Percentiles rank a stretch among this genome's conserved stretches.
Conservation (phyloP, 2,113 vertebrate species). For the Atrichornis clamosus region DNA sequence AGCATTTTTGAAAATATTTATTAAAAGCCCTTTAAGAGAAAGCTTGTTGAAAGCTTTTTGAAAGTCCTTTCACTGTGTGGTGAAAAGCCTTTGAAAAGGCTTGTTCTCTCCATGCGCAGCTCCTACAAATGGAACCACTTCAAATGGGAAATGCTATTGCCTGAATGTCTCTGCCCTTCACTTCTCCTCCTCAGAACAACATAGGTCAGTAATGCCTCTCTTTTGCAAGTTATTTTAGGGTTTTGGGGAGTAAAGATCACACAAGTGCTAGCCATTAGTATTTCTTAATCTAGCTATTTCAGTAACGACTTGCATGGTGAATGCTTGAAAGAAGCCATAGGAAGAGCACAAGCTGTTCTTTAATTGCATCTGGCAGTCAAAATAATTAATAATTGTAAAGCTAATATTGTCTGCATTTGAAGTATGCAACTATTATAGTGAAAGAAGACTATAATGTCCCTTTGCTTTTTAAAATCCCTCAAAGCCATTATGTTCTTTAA, state of each 20-base stretch:
- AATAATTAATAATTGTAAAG: constrained; percentile 25
- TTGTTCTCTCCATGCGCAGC: background rate
- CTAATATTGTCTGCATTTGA: background rate
- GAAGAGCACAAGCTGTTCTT: background rate
- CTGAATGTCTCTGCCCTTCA: background rate
- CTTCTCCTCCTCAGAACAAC: background rate
- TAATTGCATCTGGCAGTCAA: background rate
- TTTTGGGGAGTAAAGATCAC: background rate
- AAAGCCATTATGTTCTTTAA: constrained; percentile 16
- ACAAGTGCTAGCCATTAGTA: background rate
- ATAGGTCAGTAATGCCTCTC: background rate
- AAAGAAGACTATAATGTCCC: background rate
- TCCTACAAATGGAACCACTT: background rate
- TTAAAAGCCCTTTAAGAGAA: background rate
- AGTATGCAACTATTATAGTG: background rate
- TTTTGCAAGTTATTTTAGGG: background rate
- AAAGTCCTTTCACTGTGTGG: background rate
- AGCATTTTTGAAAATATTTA: background rate
- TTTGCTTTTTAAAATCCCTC: constrained; percentile 33
- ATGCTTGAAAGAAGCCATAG: background rate
- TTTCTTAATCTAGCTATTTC: background rate
- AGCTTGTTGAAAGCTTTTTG: background rate
- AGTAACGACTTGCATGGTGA: background rate
- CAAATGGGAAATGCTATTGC: background rate
- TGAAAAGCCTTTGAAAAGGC: constrained; percentile 22